These are phyloP conservation scores for Acanthis flammea DNA, from an alignment of 2,797 vertebrate species.

Conservation along the genomic window DNA sequence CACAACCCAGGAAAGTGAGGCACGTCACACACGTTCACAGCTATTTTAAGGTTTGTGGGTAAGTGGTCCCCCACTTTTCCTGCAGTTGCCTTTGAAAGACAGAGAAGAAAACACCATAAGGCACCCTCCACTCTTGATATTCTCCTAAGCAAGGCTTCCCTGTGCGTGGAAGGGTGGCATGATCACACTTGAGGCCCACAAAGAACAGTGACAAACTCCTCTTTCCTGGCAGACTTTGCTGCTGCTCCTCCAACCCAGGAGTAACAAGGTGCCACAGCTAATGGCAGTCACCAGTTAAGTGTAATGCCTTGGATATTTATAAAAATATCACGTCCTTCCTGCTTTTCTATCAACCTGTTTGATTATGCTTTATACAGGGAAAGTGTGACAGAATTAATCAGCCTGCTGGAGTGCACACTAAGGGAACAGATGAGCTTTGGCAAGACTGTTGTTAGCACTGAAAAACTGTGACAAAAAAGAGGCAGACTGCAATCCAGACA, in stretches of 20 bases:
- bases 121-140: not conserved
- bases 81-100: not conserved
- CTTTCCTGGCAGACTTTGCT: not conserved
- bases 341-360: conserved; percentile 9
- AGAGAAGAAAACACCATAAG: conserved; percentile 35
- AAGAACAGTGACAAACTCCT: not conserved
- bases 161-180: not conserved
- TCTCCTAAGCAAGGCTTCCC: not conserved
- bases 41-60: conserved; percentile 8
- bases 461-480: conserved; percentile 23
- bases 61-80: not conserved
- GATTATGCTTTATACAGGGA: not conserved
- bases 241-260: not conserved
- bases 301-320: not conserved
- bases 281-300: not conserved
- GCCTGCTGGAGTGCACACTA: not conserved
- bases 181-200: not conserved
- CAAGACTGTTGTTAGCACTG: conserved; percentile 24
- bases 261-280: not conserved
- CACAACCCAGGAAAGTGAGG: not conserved
- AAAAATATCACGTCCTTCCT: not conserved
- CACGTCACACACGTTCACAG: not conserved
- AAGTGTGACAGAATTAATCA: conserved; percentile 44
- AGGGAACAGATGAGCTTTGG: conserved; percentile 45
- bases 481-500: conserved; percentile 36